phyloP scores from a whole-genome alignment of 1,140 invertebrate genomes.

The Heliconius hewitsoni region DNA sequence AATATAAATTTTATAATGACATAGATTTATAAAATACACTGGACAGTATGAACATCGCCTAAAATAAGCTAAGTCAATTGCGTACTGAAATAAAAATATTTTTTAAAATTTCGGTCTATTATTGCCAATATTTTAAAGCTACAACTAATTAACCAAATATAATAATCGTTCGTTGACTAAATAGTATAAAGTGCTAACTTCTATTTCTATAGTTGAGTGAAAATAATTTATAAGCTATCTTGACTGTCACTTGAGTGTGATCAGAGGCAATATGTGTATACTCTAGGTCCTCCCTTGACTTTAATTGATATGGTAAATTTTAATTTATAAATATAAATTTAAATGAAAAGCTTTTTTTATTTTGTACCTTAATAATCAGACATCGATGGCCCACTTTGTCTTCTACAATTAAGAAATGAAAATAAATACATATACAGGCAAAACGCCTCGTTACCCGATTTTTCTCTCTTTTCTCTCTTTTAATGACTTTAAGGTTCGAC shows the following conservation, averaged over 20 bases:
- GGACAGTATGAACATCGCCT: neutral
- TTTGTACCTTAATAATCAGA: too few relatives aligned
- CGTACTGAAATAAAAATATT: slow-evolving; percentile 32
- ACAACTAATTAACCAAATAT: slow-evolving; percentile 26
- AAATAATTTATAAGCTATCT: neutral
- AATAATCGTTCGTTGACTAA: slow-evolving; percentile 12
- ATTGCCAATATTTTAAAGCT: slow-evolving; percentile 33
- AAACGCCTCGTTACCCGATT: neutral
- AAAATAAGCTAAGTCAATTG: slow-evolving; percentile 19
- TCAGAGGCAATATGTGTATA: too few relatives aligned
- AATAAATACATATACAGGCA: too few relatives aligned
- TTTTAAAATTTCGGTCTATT: slow-evolving; percentile 28
- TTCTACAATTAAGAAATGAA: too few relatives aligned
- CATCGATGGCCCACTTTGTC: too few relatives aligned
- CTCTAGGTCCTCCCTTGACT: too few relatives aligned
- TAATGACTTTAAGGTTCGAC: too few relatives aligned
- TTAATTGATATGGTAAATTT: too few relatives aligned
- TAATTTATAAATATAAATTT: too few relatives aligned
- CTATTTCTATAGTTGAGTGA: neutral
- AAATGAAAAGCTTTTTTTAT: too few relatives aligned
- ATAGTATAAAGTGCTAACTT: slow-evolving; percentile 2
- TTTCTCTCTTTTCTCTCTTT: neutral
- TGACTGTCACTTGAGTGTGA: too few relatives aligned
- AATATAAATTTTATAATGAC: neutral
- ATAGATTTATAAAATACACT: neutral